Base-by-base conservation (phyloP, 2,888 invertebrate genomes). In the Lasioglossum vierecki region DNA sequence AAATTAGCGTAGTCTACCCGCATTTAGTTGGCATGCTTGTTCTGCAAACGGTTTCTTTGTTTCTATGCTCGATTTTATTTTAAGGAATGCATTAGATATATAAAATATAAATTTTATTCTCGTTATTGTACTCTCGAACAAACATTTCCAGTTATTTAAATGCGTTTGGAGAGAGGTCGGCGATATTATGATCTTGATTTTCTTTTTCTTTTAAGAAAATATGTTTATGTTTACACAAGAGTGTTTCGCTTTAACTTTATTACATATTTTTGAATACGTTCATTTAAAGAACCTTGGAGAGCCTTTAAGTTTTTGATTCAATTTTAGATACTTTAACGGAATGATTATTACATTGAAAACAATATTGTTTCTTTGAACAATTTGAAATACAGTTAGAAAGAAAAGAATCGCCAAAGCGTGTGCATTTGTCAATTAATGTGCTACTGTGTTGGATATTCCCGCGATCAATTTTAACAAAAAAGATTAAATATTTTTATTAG, bases 361-460 rank as follows among this genome's bases (percentile, higher is more conserved):
- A 57, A 66, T 22, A 70, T 68, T 41, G 26, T 60, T 1, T 30
- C 30, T 30, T 30, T 30, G 30, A 30, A 30, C 30, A 30, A 30
- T 30, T 30, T 30, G 18, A 70, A 60, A 39, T 66, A 72, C 49
- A 77, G 60, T 60, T 70, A 79, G 26, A 68, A 73, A 73, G 60
- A 83, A 79, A 88, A 79, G 76, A 74, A 77, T 88, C 83, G 79
- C 89, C 90, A 91, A 91, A 90, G 91, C 84, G 90, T 79, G 82
- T 85, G 80, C 84, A 82, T 83, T 84, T 85, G 72, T 77, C 9
- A 84, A 72, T 78, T 86, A 84, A 90, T 91, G 78, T 80, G 71
- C 80, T 80, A 89, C 82, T 88, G 84, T 88, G 87, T 89, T 87
- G 84, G 79, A 88, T 85, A 74, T 82, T 80, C 30, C 80, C 41